A percentile compares a stretch with the other conserved stretches of the same genome.
Conservation (phyloP, 1,140 invertebrate species). For the Zaprionus gabonicus region DNA sequence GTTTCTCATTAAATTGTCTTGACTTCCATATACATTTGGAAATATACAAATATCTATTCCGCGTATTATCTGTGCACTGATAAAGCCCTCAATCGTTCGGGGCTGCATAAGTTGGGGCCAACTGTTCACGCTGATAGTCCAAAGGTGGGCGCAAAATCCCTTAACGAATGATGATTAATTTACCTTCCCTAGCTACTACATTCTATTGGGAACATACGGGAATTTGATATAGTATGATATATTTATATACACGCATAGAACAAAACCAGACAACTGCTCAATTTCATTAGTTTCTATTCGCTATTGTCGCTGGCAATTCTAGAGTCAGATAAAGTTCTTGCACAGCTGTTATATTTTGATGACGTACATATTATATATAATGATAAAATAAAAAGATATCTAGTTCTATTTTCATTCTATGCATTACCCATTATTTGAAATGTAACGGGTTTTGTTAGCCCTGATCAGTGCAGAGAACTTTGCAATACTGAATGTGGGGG, state of each 20-base stretch:
- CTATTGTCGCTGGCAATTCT: neutral
- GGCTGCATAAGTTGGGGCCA: neutral
- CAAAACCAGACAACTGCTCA: neutral
- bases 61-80: slow-evolving; percentile 3
- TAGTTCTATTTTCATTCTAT: neutral
- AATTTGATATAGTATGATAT: neutral
- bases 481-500: neutral
- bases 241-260: neutral
- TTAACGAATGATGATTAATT: slow-evolving; percentile 1
- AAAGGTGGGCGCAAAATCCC: neutral
- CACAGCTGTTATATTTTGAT: neutral
- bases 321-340: neutral
- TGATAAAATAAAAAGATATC: neutral
- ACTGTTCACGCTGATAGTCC: slow-evolving; percentile 3
- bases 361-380: neutral
- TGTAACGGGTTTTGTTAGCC: neutral
- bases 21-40: neutral
- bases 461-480: neutral
- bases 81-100: neutral
- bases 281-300: neutral
- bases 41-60: neutral
- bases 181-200: neutral
- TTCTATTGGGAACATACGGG: neutral
- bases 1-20: slow-evolving; percentile 1
- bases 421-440: neutral